Base-by-base conservation (phyloP, 2,888 invertebrate genomes). In the Chrysotoxum bicinctum region DNA sequence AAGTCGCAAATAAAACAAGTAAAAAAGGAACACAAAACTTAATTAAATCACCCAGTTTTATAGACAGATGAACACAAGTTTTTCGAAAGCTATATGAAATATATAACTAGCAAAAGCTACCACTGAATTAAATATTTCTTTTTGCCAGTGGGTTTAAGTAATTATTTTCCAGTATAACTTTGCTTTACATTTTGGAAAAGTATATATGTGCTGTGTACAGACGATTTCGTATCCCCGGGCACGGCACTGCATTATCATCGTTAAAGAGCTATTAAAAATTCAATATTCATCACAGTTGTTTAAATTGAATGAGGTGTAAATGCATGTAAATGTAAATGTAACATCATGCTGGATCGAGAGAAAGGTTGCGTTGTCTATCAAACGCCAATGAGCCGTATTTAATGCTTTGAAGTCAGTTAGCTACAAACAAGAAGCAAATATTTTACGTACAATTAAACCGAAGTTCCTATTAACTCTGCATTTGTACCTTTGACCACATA, bases 241-340 rank as follows among this genome's bases (percentile, higher is more conserved):
- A 37, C 40, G 14, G 43, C 43, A 32, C 37, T 45, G 50, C 26
- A 52, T 52, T 23, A 56, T 72, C 50, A 58, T 69, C 12, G 30
- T 6, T 45, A 76, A 81, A 72, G 72, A 68, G 43, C 66, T 32
- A 77, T 66, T 82, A 77, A 54, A 58, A 77, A 50, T 77, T 72
- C 37, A 43, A 54, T 66, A 60, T 77, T 77, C 52, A 50, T 37
- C 19, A 66, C 40, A 73, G 68, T 66, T 43, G 37, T 52, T 73
- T 16, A 45, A 45, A 72, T 52, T 68, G 77, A 77, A 74, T 26
- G 69, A 78, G 78, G 73, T 77, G 78, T 66, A 58, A 77, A 77
- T 37, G n/a, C n/a, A 37, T 62, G 56, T 3, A 4, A 43, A 40
- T 23, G 21, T 60, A 21, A n/a, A 14, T 0, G 32, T 19, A 14